Evolutionary conservation across 1,140 invertebrate genomes (phyloP), one percentile per base, ranked within the genome.

Genomic region (Drosophila kohkoa): DNA sequence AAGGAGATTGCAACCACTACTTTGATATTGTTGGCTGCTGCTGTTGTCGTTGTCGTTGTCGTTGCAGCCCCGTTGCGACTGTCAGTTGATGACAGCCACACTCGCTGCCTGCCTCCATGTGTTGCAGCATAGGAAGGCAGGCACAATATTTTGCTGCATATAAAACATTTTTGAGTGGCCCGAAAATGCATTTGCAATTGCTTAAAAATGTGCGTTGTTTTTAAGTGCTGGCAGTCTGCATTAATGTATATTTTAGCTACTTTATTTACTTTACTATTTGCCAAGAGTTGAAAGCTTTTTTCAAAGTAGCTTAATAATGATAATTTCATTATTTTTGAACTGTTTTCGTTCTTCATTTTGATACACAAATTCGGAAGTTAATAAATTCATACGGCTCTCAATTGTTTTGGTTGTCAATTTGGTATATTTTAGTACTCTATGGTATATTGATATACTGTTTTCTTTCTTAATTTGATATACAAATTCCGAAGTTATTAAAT

Each of bases 81-180:
- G 82, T 81, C 82, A 85, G 69, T 68, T 57, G 77, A 49, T 86
- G 82, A 81, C 82, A 86, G 75, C 43, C 60, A 13, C 76, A 71
- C 38, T 62, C 48, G 63, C 66, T 30, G 25, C 59, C 25, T 54
- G 38, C 49, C 72, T 58, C 46, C 68, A n/a, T 55, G 28, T 55
- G 28, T 67, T 59, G 30, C 62, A 20, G 4, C 59, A n/a, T n/a
- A n/a, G n/a, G n/a, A n/a, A n/a, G n/a, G 45, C 55, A 25, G 20
- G 30, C 65, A 32, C 32, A 38, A 38, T 10, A 43, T 64, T 30
- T 28, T 51, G 32, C 48, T 48, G 58, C 58, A 60, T 60, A 30
- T 60, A 48, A 60, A 60, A 60, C 28, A 28, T 28, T 45, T 30
- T 5, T 0, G 20, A 45, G 38, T 58, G 55, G 25, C 11, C 55